Conservation (phyloP, 2,113 vertebrate genomes). For the Misgurnus anguillicaudatus region DNA sequence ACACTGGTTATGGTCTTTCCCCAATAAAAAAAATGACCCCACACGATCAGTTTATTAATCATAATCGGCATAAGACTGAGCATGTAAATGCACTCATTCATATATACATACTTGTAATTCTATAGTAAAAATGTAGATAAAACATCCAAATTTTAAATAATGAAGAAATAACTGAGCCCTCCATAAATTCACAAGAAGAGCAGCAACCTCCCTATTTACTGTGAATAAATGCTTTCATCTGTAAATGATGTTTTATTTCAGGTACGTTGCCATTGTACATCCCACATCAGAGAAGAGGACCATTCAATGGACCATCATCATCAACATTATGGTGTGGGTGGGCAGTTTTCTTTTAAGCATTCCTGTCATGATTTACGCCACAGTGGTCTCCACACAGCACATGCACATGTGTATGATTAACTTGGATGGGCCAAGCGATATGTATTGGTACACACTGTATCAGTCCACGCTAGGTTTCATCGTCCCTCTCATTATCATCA, state of each 20-base stretch:
- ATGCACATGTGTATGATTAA: conserved; percentile 76
- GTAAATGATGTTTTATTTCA: conserved; percentile 44
- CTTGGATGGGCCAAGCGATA: conserved; percentile 75
- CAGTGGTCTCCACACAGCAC: conserved; percentile 63
- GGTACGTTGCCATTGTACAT: conserved; percentile 80
- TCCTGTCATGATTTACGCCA: conserved; percentile 79
- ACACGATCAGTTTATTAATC: too few species aligned
- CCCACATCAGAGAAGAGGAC: conserved; percentile 77
- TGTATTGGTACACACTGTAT: conserved; percentile 84
- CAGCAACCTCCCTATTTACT: neutral
- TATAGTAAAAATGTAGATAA: too few species aligned
- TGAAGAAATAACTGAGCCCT: too few species aligned
- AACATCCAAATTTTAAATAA: too few species aligned
- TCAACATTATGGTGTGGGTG: conserved; percentile 79
- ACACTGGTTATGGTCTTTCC: too few species aligned
- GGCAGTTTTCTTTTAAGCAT: conserved; percentile 77
- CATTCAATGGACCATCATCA: conserved; percentile 76
- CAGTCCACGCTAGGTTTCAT: conserved; percentile 80
- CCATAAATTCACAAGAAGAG: too few species aligned
- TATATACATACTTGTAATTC: too few species aligned
- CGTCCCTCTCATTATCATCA: conserved; percentile 79
- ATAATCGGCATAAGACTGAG: too few species aligned
- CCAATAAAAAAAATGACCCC: too few species aligned
- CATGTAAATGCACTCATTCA: too few species aligned
- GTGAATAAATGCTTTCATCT: neutral